Evolutionary conservation across 23 tunicate genomes (phyloP), one percentile per base, ranked within the genome.

Genomic region (Oikopleura dioica): DNA sequence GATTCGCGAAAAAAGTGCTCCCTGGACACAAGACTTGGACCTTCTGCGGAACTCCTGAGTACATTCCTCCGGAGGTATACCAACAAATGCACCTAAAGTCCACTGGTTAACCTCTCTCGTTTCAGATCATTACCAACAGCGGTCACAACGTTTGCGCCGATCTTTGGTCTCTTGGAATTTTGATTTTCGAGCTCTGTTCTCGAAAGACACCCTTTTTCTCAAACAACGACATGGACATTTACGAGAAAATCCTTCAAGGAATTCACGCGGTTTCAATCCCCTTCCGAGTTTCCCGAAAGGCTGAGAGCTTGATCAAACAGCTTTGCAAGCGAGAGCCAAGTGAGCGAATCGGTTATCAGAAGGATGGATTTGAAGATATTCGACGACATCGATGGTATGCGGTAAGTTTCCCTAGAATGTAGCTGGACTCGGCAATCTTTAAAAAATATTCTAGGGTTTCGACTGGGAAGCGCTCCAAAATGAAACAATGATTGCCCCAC

Each of bases 21-120:
- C 59, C 68, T 30, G 88, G 88, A 12, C 78, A 44, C 63, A 84
- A 84, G 78, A 88, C 95, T 34, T 88, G 87, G 85, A 88, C 95
- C n/a, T 88, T 88, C 51, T 88, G 95, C 68, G 95, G 95, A 29
- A 88, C 95, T 32, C 95, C 95, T 21, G 95, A 88, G 37, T 88
- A 88, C 68, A 83, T 88, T 68, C 88, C 95, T 9, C 95, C 95
- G 0, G 95, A 88, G 79, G 85, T 88, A 35, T 77, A 81, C 34
- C 36, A n/a, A n/a, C n/a, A n/a, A n/a, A n/a, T n/a, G n/a, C n/a
- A n/a, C n/a, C n/a, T n/a, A n/a, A n/a, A n/a, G n/a, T n/a, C n/a
- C n/a, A n/a, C n/a, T n/a, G n/a, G n/a, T n/a, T n/a, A n/a, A n/a
- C n/a, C n/a, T n/a, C n/a, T n/a, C n/a, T n/a, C n/a, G n/a, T n/a